phyloP scores from a whole-genome alignment of 2,113 vertebrate species.

The Rhinoptilus africanus region DNA sequence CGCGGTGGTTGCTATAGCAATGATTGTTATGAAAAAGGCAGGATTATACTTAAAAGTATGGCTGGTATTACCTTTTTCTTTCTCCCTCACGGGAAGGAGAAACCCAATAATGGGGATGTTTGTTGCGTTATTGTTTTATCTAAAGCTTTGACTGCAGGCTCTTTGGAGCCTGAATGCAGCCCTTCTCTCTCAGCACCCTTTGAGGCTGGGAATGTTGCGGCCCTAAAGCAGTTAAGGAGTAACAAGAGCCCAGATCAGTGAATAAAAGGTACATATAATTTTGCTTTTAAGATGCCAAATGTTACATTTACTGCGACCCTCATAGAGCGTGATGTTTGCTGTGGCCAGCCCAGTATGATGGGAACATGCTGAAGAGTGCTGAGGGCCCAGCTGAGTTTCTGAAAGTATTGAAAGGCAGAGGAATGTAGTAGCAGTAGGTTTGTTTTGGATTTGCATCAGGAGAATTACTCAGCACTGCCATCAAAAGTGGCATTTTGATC shows the following conservation, averaged over 20 bases:
- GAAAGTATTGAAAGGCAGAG: not conserved
- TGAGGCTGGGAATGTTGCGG: not conserved
- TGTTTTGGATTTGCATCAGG: not conserved
- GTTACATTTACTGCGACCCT: not conserved
- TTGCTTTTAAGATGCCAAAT: not conserved
- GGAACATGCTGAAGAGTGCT: not conserved
- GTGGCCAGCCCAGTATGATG: rapidly evolving
- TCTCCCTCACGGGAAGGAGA: not conserved
- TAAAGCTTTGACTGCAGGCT: not conserved
- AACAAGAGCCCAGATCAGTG: not conserved
- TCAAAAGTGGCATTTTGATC: not conserved
- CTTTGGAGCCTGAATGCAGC: not conserved
- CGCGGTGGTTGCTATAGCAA: slow-evolving; percentile 24
- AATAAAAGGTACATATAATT: not conserved
- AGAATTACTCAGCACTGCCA: not conserved
- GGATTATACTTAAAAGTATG: not conserved
- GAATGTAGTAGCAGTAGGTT: not conserved
- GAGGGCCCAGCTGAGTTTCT: not conserved
- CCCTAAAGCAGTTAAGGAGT: not conserved
- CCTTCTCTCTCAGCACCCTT: not conserved
- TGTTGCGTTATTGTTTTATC: not conserved
- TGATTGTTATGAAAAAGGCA: slow-evolving; percentile 17
- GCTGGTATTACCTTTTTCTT: not conserved
- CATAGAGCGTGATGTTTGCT: not conserved
- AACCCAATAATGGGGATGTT: not conserved